Evolutionary conservation across 2,797 vertebrate species (phyloP).

Genomic region (Macropus fuliginosus): DNA sequence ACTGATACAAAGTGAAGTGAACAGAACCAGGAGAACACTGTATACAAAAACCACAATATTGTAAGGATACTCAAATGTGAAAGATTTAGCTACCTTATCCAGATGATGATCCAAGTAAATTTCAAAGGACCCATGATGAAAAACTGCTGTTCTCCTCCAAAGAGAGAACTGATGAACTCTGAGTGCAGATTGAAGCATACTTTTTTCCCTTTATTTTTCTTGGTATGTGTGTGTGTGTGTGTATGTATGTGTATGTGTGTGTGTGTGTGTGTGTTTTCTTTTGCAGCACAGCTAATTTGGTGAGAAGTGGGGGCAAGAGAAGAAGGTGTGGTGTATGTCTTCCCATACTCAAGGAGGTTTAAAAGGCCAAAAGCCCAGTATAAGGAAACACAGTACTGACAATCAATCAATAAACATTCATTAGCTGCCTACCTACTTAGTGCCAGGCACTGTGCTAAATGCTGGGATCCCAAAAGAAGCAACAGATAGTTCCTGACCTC

Average conservation of each 20-base stretch:
- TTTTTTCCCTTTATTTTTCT: background rate
- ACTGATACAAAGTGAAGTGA: background rate
- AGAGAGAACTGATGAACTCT: background rate
- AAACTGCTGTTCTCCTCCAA: background rate
- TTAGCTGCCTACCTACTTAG: background rate
- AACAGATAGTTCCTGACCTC: background rate
- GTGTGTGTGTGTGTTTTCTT: background rate
- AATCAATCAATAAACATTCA: background rate
- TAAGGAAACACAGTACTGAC: background rate
- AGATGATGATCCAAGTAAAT: background rate
- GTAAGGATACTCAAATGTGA: background rate
- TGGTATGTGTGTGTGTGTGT: background rate
- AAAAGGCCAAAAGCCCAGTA: background rate
- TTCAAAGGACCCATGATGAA: background rate
- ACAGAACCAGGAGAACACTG: background rate
- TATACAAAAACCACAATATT: background rate
- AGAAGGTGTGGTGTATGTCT: background rate
- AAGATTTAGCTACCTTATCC: background rate
- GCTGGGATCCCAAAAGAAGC: background rate
- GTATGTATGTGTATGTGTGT: no score
- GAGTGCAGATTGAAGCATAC: background rate
- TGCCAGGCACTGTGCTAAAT: background rate
- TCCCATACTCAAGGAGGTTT: background rate
- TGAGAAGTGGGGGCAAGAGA: no score
- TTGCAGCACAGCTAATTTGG: background rate